Evolutionary conservation across 2,113 vertebrate genomes (phyloP).

Genomic region (Nyctereutes procyonoides): DNA sequence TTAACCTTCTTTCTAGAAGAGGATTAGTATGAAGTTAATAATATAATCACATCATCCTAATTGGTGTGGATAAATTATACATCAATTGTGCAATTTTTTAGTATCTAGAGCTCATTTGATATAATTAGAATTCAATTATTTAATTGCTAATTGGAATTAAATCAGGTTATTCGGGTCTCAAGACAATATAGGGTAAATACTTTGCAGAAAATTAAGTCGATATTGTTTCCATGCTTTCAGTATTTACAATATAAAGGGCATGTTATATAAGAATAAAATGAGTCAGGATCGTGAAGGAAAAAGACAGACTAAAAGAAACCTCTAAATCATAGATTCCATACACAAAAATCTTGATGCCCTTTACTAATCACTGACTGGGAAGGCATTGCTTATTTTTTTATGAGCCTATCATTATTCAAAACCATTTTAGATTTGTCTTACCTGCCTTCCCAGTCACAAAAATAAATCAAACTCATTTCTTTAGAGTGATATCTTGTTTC

Average conservation of each 20-base stretch:
- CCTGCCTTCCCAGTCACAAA: neutral
- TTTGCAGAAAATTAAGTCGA: conserved; percentile 10
- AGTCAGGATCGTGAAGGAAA: neutral
- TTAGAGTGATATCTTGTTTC: neutral
- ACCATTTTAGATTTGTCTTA: neutral
- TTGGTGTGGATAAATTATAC: conserved; percentile 64
- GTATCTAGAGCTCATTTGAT: conserved; percentile 48
- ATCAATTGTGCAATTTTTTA: conserved; percentile 49
- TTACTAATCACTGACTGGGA: neutral
- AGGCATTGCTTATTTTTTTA: neutral
- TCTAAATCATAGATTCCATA: neutral
- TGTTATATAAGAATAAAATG: neutral
- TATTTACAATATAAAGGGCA: neutral
- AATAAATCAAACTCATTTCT: neutral
- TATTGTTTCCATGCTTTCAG: neutral
- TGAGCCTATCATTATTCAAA: neutral
- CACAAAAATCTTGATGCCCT: neutral
- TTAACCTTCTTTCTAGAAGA: conserved; percentile 40
- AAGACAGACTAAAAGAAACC: neutral
- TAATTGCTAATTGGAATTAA: conserved; percentile 68
- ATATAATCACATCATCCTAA: conserved; percentile 64
- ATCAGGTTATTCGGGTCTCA: conserved; percentile 55
- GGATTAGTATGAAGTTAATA: conserved; percentile 47
- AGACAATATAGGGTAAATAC: conserved; percentile 29
- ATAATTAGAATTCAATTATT: conserved; percentile 71